phyloP scores from a whole-genome alignment of 2,797 vertebrate species.

The Sebastes kiyomatsui region DNA sequence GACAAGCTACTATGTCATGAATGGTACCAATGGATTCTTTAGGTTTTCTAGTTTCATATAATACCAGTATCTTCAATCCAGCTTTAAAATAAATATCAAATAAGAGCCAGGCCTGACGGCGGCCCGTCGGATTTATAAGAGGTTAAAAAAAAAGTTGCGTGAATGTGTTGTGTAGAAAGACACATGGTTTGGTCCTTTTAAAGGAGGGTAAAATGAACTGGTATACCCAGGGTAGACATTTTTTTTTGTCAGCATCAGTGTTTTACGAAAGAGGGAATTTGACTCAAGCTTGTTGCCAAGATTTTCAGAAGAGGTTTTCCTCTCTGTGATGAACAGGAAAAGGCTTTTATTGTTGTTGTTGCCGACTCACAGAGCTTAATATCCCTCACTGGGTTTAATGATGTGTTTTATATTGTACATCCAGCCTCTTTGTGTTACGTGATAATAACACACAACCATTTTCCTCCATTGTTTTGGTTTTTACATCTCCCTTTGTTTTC shows the following conservation, averaged over 20 bases:
- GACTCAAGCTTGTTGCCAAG: slow-evolving; percentile 20
- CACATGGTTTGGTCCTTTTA: no score
- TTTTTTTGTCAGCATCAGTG: neutral
- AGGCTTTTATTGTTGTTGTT: slow-evolving; percentile 5
- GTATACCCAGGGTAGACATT: no score
- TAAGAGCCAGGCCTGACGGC: no score
- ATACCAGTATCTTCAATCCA: no score
- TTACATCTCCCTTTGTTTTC: neutral
- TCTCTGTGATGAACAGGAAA: neutral
- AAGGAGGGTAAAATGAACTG: no score
- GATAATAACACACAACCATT: neutral
- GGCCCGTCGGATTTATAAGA: no score
- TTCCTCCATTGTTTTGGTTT: neutral
- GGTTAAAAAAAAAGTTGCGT: no score
- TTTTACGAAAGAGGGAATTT: slow-evolving; percentile 13
- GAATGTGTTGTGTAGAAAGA: no score
- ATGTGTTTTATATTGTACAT: neutral
- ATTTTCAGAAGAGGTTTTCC: slow-evolving; percentile 10
- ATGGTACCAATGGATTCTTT: no score
- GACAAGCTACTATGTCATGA: no score
- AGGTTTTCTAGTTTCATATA: neutral
- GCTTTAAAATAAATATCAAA: no score
- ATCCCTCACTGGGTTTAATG: neutral
- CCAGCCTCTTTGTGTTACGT: neutral
- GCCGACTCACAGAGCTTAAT: neutral